Evolutionary conservation across 2,888 invertebrate genomes (phyloP).

Genomic region (Stegana nigrithorax): DNA sequence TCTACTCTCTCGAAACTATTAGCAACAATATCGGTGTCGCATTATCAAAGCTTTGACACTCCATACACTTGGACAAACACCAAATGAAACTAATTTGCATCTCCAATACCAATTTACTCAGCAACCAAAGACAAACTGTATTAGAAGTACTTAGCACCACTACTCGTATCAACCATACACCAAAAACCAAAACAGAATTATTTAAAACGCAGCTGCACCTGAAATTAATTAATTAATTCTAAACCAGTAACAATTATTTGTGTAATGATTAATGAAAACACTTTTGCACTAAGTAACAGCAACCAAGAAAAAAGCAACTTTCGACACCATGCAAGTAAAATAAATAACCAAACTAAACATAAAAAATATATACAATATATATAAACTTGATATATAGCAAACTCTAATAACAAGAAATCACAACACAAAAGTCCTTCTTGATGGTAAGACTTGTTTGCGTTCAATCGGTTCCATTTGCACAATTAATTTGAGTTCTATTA

Average conservation of each 20-base stretch:
- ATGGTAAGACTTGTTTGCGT: slow-evolving; percentile 16
- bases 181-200: slow-evolving; percentile 15
- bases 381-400: no score
- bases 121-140: background rate
- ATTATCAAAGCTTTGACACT: slow-evolving; percentile 68
- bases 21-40: slow-evolving; percentile 68
- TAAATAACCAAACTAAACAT: slow-evolving; percentile 27
- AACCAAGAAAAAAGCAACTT: slow-evolving; percentile 12
- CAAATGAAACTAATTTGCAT: slow-evolving; percentile 47
- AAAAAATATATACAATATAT: slow-evolving; percentile 3
- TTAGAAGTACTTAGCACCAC: slow-evolving; percentile 14
- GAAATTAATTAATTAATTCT: slow-evolving; percentile 19
- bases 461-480: slow-evolving; percentile 7
- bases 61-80: slow-evolving; percentile 65
- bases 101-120: background rate
- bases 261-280: no score
- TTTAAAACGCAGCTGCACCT: slow-evolving; percentile 16
- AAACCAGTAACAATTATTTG: no score
- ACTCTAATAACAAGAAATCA: background rate
- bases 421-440: no score
- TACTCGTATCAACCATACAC: no score
- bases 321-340: slow-evolving; percentile 28
- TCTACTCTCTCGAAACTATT: slow-evolving; percentile 44
- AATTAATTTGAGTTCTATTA: slow-evolving; percentile 2
- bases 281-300: no score